Evolutionary conservation across 2,888 invertebrate species (phyloP).

Genomic region (Leptinotarsa haldemani): DNA sequence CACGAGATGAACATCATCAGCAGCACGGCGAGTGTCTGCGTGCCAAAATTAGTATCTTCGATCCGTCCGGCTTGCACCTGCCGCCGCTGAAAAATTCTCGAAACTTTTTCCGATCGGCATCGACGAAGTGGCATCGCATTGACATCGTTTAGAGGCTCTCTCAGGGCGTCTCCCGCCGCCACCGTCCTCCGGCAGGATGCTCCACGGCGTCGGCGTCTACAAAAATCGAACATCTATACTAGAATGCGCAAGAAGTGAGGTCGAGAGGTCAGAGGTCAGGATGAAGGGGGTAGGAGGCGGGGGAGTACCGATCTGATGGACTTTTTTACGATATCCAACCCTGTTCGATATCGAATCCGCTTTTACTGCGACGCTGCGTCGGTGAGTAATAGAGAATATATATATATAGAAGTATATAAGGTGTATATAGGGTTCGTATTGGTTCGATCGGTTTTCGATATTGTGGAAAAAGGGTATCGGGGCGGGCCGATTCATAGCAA

Average conservation of each 20-base stretch:
- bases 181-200: slow-evolving; percentile 38
- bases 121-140: slow-evolving; percentile 35
- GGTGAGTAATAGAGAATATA: slow-evolving; percentile 28
- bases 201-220: slow-evolving; percentile 62
- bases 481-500: slow-evolving; percentile 41
- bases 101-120: slow-evolving; percentile 22
- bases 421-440: slow-evolving; percentile 44
- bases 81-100: slow-evolving; percentile 6
- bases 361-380: slow-evolving; percentile 49
- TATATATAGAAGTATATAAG: slow-evolving; percentile 36
- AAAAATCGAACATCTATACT: slow-evolving; percentile 67
- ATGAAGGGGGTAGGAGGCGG: slow-evolving; percentile 45
- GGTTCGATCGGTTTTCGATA: slow-evolving; percentile 49
- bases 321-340: slow-evolving; percentile 64
- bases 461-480: slow-evolving; percentile 45
- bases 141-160: slow-evolving; percentile 41
- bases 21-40: neutral
- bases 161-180: slow-evolving; percentile 46
- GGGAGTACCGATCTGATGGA: slow-evolving; percentile 56
- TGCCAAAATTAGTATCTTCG: slow-evolving; percentile 10
- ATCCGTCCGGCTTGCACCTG: slow-evolving; percentile 14
- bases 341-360: slow-evolving; percentile 59
- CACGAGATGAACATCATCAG: neutral
- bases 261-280: slow-evolving; percentile 53
- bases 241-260: slow-evolving; percentile 62